phyloP scores from a whole-genome alignment of 2,113 vertebrate genomes.

The Cyanoliseus patagonus region DNA sequence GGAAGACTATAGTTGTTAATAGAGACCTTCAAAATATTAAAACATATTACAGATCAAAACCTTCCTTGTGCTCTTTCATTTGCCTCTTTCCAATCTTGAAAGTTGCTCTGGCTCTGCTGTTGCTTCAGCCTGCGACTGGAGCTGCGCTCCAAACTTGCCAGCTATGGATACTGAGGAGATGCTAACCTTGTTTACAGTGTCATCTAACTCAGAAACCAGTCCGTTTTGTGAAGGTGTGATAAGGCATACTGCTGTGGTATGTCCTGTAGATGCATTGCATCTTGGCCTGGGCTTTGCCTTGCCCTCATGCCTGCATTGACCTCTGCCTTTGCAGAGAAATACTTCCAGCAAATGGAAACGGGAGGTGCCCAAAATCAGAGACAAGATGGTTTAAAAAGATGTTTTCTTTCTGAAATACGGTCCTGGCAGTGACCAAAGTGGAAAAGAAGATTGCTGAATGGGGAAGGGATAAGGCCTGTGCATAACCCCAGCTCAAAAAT shows the following conservation, averaged over 20 bases:
- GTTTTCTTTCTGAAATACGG: neutral
- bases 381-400: neutral
- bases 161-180: neutral
- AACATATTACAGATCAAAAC: neutral
- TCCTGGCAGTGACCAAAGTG: neutral
- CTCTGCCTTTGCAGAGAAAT: neutral
- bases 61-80: neutral
- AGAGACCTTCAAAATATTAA: conserved; percentile 53
- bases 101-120: neutral
- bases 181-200: neutral
- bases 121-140: neutral
- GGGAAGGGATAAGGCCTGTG: neutral
- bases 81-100: neutral
- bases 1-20: conserved; percentile 59
- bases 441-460: neutral
- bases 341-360: neutral
- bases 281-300: neutral
- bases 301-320: rapidly evolving
- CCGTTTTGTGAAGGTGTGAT: neutral
- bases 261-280: neutral
- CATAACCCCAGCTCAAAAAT: neutral
- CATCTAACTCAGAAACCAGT: neutral
- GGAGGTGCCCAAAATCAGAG: neutral
- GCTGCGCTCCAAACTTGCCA: neutral
- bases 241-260: rapidly evolving